Conservation (phyloP, 2,888 invertebrate species). For the Embidobia sp. region DNA sequence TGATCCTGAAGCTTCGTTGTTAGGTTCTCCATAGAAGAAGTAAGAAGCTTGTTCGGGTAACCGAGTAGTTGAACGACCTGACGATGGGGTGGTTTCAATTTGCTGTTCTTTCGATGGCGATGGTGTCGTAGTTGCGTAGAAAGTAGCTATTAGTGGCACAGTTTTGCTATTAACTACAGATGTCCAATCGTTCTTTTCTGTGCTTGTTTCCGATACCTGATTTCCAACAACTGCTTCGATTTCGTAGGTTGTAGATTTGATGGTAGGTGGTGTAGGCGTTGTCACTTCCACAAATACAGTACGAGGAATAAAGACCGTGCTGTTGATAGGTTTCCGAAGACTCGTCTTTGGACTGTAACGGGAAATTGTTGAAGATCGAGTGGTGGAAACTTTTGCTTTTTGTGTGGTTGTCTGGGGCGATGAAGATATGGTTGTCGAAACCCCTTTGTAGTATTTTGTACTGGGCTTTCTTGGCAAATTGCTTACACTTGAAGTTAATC, state of each 20-base stretch:
- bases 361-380: slow-evolving; percentile 39
- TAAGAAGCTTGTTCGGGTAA: slow-evolving; percentile 83
- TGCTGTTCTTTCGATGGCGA: slow-evolving; percentile 72
- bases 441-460: slow-evolving; percentile 38
- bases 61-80: slow-evolving; percentile 63
- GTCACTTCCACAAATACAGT: slow-evolving; percentile 69
- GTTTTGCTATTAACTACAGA: slow-evolving; percentile 84
- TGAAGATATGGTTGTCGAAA: slow-evolving; percentile 35
- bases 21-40: slow-evolving; percentile 86
- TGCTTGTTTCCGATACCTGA: slow-evolving; percentile 75
- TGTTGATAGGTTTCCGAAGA: slow-evolving; percentile 29
- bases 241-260: slow-evolving; percentile 66
- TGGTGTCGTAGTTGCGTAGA: slow-evolving; percentile 83
- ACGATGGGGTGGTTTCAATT: slow-evolving; percentile 73
- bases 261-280: slow-evolving; percentile 64
- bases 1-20: slow-evolving; percentile 66
- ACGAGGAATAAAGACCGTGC: slow-evolving; percentile 45
- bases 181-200: slow-evolving; percentile 79
- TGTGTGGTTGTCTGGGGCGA: slow-evolving; percentile 52
- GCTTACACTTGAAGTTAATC: slow-evolving; percentile 20
- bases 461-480: slow-evolving; percentile 36
- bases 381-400: slow-evolving; percentile 59
- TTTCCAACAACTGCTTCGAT: slow-evolving; percentile 68
- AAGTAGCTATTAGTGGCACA: slow-evolving; percentile 84
- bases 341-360: slow-evolving; percentile 61